These are phyloP conservation scores for Bolinopsis microptera DNA, from an alignment of 37 sponge, comb jelly and placozoan genomes.

Conservation along the genomic window DNA sequence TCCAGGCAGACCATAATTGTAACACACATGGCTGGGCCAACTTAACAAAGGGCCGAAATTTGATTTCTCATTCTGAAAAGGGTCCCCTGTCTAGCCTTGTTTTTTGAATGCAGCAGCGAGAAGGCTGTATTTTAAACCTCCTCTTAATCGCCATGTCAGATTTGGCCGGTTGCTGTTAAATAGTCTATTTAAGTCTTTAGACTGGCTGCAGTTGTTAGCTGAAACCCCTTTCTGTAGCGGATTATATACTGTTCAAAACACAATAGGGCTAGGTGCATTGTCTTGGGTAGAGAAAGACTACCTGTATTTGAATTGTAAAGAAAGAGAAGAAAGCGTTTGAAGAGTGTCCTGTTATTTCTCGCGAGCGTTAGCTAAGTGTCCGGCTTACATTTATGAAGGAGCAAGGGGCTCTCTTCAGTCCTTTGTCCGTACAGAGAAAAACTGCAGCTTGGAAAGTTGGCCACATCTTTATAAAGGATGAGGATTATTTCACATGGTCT, in stretches of 20 bases:
- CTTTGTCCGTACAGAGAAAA: not conserved
- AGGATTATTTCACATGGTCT: too few species aligned
- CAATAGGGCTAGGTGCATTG: not conserved
- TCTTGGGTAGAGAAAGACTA: not conserved
- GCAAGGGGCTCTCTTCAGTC: too few species aligned
- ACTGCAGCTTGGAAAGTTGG: too few species aligned
- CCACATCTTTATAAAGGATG: too few species aligned
- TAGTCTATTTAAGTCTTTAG: not conserved
- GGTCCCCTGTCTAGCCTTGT: not conserved
- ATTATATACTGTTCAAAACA: not conserved
- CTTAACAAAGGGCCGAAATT: not conserved
- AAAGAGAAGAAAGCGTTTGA: not conserved
- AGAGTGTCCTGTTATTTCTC: not conserved
- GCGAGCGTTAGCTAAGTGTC: not conserved
- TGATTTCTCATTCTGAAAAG: not conserved
- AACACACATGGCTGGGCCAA: too few species aligned
- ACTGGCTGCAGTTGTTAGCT: too few species aligned
- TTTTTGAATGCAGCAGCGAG: not conserved
- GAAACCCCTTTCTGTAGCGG: not conserved
- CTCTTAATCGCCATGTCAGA: not conserved
- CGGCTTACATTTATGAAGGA: not conserved
- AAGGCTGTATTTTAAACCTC: not conserved
- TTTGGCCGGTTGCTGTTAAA: not conserved
- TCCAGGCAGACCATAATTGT: too few species aligned
- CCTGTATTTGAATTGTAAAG: not conserved